These are phyloP conservation scores for Bombus affinis DNA, from an alignment of 1,140 invertebrate genomes.

Conservation along the genomic window DNA sequence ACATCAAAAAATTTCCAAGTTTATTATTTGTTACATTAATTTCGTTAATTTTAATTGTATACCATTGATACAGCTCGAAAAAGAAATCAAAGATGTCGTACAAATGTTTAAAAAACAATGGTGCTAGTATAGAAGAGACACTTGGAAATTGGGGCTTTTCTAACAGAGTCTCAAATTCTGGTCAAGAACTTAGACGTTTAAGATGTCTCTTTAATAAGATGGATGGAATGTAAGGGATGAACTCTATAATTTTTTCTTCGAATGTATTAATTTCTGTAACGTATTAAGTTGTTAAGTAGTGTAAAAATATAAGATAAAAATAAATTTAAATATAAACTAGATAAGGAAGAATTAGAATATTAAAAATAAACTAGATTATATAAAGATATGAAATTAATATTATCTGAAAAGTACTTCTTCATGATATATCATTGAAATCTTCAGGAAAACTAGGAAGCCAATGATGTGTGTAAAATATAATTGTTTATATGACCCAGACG, in stretches of 20 bases:
- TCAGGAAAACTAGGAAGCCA: slow-evolving; percentile 57
- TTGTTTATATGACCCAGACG: slow-evolving; percentile 68
- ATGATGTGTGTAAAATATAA: slow-evolving; percentile 66
- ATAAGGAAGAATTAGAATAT: background rate
- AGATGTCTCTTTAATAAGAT: slow-evolving; percentile 74
- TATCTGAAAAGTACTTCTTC: slow-evolving; percentile 7
- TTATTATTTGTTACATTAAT: background rate
- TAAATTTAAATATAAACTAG: background rate
- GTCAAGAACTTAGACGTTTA: slow-evolving; percentile 72
- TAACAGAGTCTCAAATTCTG: slow-evolving; percentile 65
- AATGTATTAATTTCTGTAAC: background rate
- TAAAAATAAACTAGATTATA: background rate
- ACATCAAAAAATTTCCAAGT: background rate
- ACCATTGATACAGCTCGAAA: background rate
- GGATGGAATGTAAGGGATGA: slow-evolving; percentile 69
- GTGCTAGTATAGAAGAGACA: slow-evolving; percentile 74
- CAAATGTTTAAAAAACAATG: slow-evolving; percentile 72
- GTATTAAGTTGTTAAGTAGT: background rate
- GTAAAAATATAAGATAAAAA: too few relatives aligned
- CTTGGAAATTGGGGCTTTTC: slow-evolving; percentile 80
- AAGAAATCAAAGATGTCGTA: slow-evolving; percentile 24
- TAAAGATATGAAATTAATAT: background rate
- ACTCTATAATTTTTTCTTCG: background rate
- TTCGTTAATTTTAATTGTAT: background rate
- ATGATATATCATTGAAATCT: slow-evolving; percentile 21